A percentile compares a stretch with the other conserved stretches of the same genome.
phyloP scores from a whole-genome alignment of 2,888 invertebrate species.

The Formica aserva region DNA sequence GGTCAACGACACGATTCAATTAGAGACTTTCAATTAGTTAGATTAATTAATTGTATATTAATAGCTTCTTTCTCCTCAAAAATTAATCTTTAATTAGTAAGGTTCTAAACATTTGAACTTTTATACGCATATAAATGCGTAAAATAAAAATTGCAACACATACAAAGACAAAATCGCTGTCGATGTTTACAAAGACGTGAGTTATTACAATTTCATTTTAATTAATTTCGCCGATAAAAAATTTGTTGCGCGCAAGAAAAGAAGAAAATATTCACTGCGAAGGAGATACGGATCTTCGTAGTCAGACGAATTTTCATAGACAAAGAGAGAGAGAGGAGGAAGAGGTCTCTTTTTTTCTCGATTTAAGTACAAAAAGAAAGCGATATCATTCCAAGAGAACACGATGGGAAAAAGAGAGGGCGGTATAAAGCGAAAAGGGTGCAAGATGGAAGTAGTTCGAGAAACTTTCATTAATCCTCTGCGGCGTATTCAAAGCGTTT shows the following conservation, averaged over 20 bases:
- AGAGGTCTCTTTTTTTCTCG: constrained; percentile 4
- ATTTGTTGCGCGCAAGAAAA: background rate
- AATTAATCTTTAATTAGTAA: background rate
- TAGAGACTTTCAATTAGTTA: background rate
- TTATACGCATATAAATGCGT: background rate
- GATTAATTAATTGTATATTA: constrained; percentile 7
- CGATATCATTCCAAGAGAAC: constrained; percentile 7
- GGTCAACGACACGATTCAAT: background rate
- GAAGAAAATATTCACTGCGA: background rate
- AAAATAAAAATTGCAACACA: background rate
- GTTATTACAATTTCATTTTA: background rate
- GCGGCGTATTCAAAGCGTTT: constrained; percentile 33
- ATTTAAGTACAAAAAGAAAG: constrained; percentile 37
- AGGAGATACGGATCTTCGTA: background rate
- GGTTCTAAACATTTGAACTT: background rate
- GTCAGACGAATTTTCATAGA: constrained; percentile 22
- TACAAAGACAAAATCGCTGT: background rate
- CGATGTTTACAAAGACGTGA: background rate
- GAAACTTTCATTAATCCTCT: constrained; percentile 43
- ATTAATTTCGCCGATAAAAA: constrained; percentile 9
- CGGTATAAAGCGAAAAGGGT: constrained; percentile 13
- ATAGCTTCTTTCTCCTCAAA: background rate
- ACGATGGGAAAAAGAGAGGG: background rate
- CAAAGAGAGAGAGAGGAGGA: background rate
- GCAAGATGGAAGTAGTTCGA: constrained; percentile 32